Percentiles rank a stretch among this genome's conserved stretches.
These are phyloP conservation scores for Clamator glandarius DNA, from an alignment of 2,797 vertebrate genomes.

Conservation along the genomic window DNA sequence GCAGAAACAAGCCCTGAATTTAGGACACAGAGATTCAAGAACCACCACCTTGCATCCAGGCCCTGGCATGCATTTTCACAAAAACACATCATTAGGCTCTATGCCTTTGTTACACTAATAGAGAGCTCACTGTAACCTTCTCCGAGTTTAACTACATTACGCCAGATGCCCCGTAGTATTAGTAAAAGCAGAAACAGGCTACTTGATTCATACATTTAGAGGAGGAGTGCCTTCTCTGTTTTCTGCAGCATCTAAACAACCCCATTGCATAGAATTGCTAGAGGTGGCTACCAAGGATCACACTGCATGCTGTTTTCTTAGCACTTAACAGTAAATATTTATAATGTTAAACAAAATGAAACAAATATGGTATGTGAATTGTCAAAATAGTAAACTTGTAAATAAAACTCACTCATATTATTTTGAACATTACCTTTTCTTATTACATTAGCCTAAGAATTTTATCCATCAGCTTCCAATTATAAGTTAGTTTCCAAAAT, in stretches of 20 bases:
- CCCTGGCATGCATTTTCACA: accelerated
- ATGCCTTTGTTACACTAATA: neutral
- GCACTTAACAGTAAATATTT: neutral
- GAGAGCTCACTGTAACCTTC: neutral
- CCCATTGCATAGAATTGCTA: neutral
- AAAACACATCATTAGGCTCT: neutral
- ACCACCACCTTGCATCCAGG: neutral
- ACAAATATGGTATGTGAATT: neutral
- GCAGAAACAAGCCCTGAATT: neutral
- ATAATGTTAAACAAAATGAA: neutral
- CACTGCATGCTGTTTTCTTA: neutral
- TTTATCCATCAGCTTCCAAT: neutral
- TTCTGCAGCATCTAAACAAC: neutral
- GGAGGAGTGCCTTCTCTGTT: neutral
- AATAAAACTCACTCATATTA: neutral
- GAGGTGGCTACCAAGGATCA: neutral
- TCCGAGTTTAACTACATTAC: neutral
- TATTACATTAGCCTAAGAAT: neutral
- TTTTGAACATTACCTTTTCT: neutral
- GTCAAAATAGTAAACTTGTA: neutral
- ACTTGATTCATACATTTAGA: neutral
- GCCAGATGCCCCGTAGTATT: neutral
- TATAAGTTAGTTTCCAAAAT: neutral
- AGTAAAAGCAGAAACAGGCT: neutral
- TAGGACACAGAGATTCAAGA: neutral